Conservation (phyloP, 2,888 invertebrate genomes). For the Orthonevra nobilis region DNA sequence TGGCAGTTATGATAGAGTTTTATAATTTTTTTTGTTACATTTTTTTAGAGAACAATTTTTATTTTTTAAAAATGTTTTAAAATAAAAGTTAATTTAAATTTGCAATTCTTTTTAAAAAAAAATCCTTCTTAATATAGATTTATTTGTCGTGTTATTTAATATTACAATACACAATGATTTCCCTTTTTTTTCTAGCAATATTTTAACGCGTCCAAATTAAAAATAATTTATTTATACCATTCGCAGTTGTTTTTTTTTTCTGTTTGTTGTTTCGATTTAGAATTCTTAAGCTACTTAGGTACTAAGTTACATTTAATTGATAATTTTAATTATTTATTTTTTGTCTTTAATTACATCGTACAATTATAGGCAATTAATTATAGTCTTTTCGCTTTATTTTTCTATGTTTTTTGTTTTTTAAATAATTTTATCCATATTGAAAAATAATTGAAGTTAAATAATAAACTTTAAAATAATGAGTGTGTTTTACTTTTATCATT, state of each 20-base stretch:
- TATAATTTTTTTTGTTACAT: too few relatives aligned
- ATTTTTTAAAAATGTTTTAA: constrained; percentile 16
- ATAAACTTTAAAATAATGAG: background rate
- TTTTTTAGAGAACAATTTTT: constrained; percentile 20
- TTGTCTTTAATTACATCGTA: constrained; percentile 57
- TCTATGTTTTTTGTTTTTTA: constrained; percentile 10
- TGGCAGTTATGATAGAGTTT: constrained; percentile 33
- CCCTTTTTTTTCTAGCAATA: background rate
- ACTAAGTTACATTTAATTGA: constrained; percentile 71
- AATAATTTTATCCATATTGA: constrained; percentile 18
- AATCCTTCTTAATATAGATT: constrained; percentile 39
- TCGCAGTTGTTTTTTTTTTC: constrained; percentile 19
- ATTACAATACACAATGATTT: constrained; percentile 12
- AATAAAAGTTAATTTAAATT: constrained; percentile 19
- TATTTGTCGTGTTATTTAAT: constrained; percentile 42
- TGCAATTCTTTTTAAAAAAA: constrained; percentile 18
- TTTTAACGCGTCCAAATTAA: constrained; percentile 27
- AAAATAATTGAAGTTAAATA: constrained; percentile 4
- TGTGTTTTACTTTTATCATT: background rate
- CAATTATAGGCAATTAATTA: constrained; percentile 69
- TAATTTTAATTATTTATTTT: constrained; percentile 46
- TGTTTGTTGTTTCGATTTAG: too few relatives aligned
- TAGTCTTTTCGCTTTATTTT: constrained; percentile 70
- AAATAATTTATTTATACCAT: constrained; percentile 23
- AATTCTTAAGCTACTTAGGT: constrained; percentile 68